Base-by-base conservation (phyloP, 2,797 vertebrate genomes). In the Tauraco hartlaubi region DNA sequence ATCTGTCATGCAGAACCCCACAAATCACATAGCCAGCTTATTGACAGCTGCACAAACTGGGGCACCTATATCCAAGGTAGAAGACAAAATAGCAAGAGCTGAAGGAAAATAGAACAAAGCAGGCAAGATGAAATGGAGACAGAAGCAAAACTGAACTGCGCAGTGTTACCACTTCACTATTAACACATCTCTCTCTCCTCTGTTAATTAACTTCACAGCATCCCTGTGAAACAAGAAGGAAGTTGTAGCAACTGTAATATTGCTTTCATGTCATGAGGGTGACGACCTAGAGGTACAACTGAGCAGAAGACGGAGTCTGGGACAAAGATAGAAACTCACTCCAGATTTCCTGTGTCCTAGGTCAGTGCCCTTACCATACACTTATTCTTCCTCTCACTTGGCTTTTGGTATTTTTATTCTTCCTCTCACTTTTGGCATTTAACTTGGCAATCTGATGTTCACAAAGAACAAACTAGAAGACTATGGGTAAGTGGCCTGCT, bases 201-300 rank as follows among this genome's bases (percentile, higher is more conserved):
- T 46, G 23, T 75, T 88, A 91, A 95, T 95, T 95, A 95, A 93
- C 62, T 72, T 92, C 88, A 84, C 76, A 88, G 76, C 85, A 84
- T 33, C 31, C 35, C 19, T 52, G 92, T 66, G 69, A 91, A 94
- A 84, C 44, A 41, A 77, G 85, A 85, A 84, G 25, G 52, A 74
- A 84, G 35, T 54, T 55, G 23, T 2, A 82, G 21, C 22, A 69
- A 66, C 23, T 78, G 26, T 3, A n/a, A 66, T 62, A 49, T 20
- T 75, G 43, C 35, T 92, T 64, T 48, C 43, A 41, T 11, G 31
- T 91, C 55, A 12, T 0, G 1, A 37, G 39, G 35, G 21, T 56
- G 73, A 51, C 2, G 9, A 89, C 26, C 33, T 8, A 13, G 51
- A 94, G 46, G 17, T 9, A 18, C 55, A 71, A n/a, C 20, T 56